Evolutionary conservation across 2,888 invertebrate genomes (phyloP), one percentile per base, ranked within the genome.

Genomic region (Oxytorus armatus): DNA sequence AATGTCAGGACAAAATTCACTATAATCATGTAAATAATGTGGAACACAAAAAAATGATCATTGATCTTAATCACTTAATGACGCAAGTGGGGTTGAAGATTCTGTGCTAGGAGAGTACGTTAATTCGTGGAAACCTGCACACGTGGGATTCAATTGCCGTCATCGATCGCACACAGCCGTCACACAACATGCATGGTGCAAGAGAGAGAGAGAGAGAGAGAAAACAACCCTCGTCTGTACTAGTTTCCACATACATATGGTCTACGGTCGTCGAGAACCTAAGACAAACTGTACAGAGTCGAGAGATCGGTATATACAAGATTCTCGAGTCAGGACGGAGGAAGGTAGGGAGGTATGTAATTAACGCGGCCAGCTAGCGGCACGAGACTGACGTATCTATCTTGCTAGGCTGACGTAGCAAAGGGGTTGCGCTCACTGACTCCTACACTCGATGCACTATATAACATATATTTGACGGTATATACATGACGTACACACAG

Each of bases 321-420:
- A 53, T 16, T 51, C 23, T 53, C 33, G 83, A 78, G 72, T 80
- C 81, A 79, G 66, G 66, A n/a, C n/a, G n/a, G n/a, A n/a, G n/a
- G n/a, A n/a, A n/a, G n/a, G n/a, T n/a, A n/a, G 80, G 87, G 86
- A 79, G 80, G 87, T 86, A 86, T 85, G 89, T 89, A 90, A 90
- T 89, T 90, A 90, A 90, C 89, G 88, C 86, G 87, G 83, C 85
- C 84, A 84, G 85, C 86, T 87, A 87, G 85, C 88, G 84, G 85
- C 86, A 83, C 86, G 90, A 90, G 90, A 90, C 88, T 87, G 86
- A 88, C 88, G 88, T 90, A 90, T 90, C 88, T 88, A 87, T 89
- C 89, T 89, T 89, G 85, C 83, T 84, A 76, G 83, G 79, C 83
- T 75, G 83, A 74, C 81, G 84, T 83, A 69, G 81, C 83, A 83